phyloP scores from a whole-genome alignment of 2,888 invertebrate genomes.

The Hipparchia sbordonii region DNA sequence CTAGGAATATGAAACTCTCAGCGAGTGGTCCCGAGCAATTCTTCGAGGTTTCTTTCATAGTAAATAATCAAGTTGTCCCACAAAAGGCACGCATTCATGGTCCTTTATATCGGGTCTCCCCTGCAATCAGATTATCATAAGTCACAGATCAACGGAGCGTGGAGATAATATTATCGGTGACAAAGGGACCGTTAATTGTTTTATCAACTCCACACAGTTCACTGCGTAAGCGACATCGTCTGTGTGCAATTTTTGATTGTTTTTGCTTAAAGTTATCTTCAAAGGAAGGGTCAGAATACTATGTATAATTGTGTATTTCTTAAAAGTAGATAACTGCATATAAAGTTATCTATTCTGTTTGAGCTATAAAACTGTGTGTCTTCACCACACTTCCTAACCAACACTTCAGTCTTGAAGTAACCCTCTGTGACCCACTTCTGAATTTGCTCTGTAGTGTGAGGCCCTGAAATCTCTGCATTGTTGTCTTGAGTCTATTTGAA shows the following conservation, averaged over 20 bases:
- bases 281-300: conserved; percentile 2
- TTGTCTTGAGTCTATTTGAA: conserved; percentile 93
- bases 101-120: conserved; percentile 47
- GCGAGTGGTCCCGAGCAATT: conserved; percentile 22
- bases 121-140: conserved; percentile 67
- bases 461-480: conserved; percentile 90
- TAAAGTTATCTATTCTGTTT: conserved; percentile 95
- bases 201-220: conserved; percentile 45
- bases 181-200: conserved; percentile 61
- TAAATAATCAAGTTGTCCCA: conserved; percentile 40
- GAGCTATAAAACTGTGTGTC: conserved; percentile 92
- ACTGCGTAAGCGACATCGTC: conserved; percentile 38
- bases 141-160: conserved; percentile 66
- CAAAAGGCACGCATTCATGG: conserved; percentile 45
- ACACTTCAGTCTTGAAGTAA: conserved; percentile 92
- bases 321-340: conserved; percentile 73
- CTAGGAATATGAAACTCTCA: neutral
- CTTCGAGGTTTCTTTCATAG: conserved; percentile 41
- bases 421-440: conserved; percentile 93
- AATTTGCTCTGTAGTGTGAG: conserved; percentile 94
- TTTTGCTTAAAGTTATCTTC: neutral
- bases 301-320: conserved; percentile 8
- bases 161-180: conserved; percentile 74
- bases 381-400: conserved; percentile 90
- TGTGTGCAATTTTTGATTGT: conserved; percentile 45